Conservation (phyloP, 2,888 invertebrate species). For the Xestia rhomboidea region DNA sequence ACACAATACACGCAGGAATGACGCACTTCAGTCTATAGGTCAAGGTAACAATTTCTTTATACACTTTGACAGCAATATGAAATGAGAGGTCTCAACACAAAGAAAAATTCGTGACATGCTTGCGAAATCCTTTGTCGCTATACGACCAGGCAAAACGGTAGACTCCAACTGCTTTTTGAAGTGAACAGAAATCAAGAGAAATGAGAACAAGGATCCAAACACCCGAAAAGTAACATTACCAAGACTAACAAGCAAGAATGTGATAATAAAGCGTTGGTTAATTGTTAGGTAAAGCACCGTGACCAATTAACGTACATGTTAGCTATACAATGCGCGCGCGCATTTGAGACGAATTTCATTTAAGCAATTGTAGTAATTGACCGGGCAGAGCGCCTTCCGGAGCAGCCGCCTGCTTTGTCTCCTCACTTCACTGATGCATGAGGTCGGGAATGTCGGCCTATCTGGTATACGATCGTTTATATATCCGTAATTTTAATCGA, state of each 20-base stretch:
- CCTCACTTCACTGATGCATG: slow-evolving; percentile 73
- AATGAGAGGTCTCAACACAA: slow-evolving; percentile 46
- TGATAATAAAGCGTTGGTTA: slow-evolving; percentile 78
- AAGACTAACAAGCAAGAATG: slow-evolving; percentile 71
- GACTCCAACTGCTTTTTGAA: slow-evolving; percentile 8
- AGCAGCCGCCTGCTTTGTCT: slow-evolving; percentile 79
- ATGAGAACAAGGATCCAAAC: slow-evolving; percentile 53
- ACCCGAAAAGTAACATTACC: slow-evolving; percentile 60
- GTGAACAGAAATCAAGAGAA: slow-evolving; percentile 46
- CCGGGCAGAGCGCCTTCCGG: slow-evolving; percentile 85
- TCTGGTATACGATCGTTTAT: slow-evolving; percentile 50
- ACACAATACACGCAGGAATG: slow-evolving; percentile 50
- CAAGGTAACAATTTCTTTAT: slow-evolving; percentile 64
- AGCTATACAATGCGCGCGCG: slow-evolving; percentile 77
- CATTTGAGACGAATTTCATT: slow-evolving; percentile 88
- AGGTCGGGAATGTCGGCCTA: slow-evolving; percentile 59
- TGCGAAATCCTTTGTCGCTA: slow-evolving; percentile 30
- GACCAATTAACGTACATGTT: slow-evolving; percentile 86
- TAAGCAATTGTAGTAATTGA: slow-evolving; percentile 90
- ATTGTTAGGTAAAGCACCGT: slow-evolving; percentile 89
- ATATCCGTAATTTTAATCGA: slow-evolving; percentile 34
- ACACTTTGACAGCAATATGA: slow-evolving; percentile 50
- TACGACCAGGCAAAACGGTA: slow-evolving; percentile 28
- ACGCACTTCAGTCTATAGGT: slow-evolving; percentile 53
- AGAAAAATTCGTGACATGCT: slow-evolving; percentile 44